Conservation (phyloP, 92 coral and sea anemone genomes). For the Porites divaricata region DNA sequence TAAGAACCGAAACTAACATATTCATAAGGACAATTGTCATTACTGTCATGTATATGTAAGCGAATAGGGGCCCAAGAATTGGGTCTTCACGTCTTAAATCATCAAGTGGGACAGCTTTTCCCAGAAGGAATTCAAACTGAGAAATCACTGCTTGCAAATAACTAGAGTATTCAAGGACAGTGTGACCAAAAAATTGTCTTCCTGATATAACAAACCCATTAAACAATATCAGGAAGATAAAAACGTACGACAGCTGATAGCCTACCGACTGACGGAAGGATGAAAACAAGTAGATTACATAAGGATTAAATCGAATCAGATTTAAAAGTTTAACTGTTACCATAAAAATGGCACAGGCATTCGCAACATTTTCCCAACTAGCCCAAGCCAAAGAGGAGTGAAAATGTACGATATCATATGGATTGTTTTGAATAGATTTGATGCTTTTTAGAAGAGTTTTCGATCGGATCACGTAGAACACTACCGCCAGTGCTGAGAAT, state of each 20-base stretch:
- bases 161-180: constrained; percentile 37
- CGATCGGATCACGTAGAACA: constrained; percentile 33
- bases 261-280: constrained; percentile 50
- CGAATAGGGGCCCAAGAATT: constrained; percentile 33
- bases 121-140: constrained; percentile 55
- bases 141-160: constrained; percentile 33
- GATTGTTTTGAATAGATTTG: constrained; percentile 37
- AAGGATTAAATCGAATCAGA: constrained; percentile 48
- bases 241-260: constrained; percentile 25
- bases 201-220: constrained; percentile 54
- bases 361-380: constrained; percentile 31
- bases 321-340: constrained; percentile 54
- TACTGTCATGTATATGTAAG: constrained; percentile 4
- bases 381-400: constrained; percentile 48
- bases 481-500: constrained; percentile 30
- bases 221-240: constrained; percentile 25
- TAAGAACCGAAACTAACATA: constrained; percentile 49
- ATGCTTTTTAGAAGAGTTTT: constrained; percentile 25
- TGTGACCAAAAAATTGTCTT: constrained; percentile 36
- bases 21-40: constrained; percentile 52
- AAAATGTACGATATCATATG: constrained; percentile 44
- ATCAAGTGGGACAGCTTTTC: constrained; percentile 51
- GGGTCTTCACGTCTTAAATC: constrained; percentile 31
- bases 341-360: constrained; percentile 48
- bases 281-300: constrained; percentile 41